phyloP scores from a whole-genome alignment of 2,113 vertebrate genomes.

The Hypanus sabinus region DNA sequence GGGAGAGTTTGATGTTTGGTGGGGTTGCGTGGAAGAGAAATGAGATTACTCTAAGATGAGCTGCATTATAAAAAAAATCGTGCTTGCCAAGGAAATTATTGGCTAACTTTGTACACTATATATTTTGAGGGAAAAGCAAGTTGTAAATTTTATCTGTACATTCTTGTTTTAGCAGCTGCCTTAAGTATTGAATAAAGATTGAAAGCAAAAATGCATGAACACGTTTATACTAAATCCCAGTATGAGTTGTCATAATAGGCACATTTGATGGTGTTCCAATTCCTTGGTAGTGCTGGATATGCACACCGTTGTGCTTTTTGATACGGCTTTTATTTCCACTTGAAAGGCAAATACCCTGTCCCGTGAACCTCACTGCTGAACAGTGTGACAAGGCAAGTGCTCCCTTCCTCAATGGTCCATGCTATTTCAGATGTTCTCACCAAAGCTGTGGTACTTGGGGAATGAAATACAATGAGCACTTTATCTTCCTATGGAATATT shows the following conservation, averaged over 20 bases:
- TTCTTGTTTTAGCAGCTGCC: not conserved
- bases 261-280: not conserved
- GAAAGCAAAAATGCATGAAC: not conserved
- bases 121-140: constrained; percentile 13
- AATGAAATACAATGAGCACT: too few relatives aligned
- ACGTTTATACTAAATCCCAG: not conserved
- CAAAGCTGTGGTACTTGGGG: too few relatives aligned
- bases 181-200: constrained; percentile 4
- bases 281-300: not conserved
- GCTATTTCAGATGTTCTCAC: too few relatives aligned
- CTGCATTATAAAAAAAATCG: not conserved
- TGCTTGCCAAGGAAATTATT: not conserved
- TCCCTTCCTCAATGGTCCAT: too few relatives aligned
- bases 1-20: not conserved
- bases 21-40: not conserved
- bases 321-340: not conserved
- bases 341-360: too few relatives aligned
- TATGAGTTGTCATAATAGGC: not conserved
- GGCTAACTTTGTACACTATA: not conserved
- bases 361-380: too few relatives aligned
- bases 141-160: not conserved
- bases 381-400: too few relatives aligned
- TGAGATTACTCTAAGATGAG: not conserved
- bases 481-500: too few relatives aligned
- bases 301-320: not conserved